phyloP scores from a whole-genome alignment of 2,888 invertebrate species.

The Aphelenchoides bicaudatus region DNA sequence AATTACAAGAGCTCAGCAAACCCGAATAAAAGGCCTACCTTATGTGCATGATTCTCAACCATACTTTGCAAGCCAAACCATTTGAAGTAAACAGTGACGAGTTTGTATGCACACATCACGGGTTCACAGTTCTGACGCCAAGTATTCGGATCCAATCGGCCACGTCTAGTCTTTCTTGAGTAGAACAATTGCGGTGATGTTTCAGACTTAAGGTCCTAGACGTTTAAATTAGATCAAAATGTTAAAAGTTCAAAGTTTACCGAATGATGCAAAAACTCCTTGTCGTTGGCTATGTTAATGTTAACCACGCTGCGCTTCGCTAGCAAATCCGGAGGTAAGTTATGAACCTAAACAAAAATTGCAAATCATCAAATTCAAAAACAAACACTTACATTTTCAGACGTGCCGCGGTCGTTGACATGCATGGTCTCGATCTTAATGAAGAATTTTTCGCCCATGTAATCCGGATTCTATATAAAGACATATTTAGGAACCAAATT shows the following conservation, averaged over 20 bases:
- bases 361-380: background rate
- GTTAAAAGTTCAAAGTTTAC: too few species aligned
- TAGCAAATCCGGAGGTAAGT: conserved; percentile 80
- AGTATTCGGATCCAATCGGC: conserved; percentile 69
- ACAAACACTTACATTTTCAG: conserved; percentile 49
- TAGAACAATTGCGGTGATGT: conserved; percentile 83
- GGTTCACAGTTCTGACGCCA: conserved; percentile 48
- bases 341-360: conserved; percentile 74
- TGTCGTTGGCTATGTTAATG: conserved; percentile 92
- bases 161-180: conserved; percentile 86
- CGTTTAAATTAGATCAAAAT: too few species aligned
- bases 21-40: conserved; percentile 37
- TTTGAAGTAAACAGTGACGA: conserved; percentile 94
- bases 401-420: conserved; percentile 70
- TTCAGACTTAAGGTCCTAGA: conserved; percentile 76
- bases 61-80: conserved; percentile 90
- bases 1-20: too few species aligned
- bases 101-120: conserved; percentile 95
- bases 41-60: conserved; percentile 71
- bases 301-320: conserved; percentile 76
- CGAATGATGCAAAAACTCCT: conserved; percentile 42
- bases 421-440: conserved; percentile 93
- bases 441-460: conserved; percentile 88
- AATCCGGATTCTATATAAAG: conserved; percentile 65
- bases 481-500: too few species aligned